Evolutionary conservation across 1,140 invertebrate species (phyloP).

Genomic region (Saxidomus purpurata): DNA sequence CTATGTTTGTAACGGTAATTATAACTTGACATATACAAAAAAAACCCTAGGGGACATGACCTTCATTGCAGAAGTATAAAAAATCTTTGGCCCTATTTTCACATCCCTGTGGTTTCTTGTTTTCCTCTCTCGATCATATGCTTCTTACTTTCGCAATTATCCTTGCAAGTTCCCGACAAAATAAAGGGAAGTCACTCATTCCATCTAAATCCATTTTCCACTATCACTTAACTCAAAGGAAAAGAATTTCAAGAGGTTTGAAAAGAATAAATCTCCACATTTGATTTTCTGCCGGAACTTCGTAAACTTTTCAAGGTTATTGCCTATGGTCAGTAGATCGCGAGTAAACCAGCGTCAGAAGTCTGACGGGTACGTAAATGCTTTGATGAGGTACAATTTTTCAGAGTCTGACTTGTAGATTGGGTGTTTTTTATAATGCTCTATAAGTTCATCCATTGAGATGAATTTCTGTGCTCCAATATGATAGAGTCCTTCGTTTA

Average conservation of each 20-base stretch:
- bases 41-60: too few relatives aligned
- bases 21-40: too few relatives aligned
- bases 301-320: neutral
- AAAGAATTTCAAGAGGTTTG: too few relatives aligned
- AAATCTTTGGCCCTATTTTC: neutral
- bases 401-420: slow-evolving; percentile 92
- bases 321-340: neutral
- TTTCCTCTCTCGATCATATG: neutral
- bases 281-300: too few relatives aligned
- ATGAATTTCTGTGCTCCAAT: slow-evolving; percentile 99
- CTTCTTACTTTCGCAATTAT: neutral
- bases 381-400: slow-evolving; percentile 85
- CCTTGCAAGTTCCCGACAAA: neutral
- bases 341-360: slow-evolving; percentile 68
- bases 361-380: slow-evolving; percentile 80
- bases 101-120: neutral
- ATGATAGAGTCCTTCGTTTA: slow-evolving; percentile 96
- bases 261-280: too few relatives aligned
- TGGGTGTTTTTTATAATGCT: slow-evolving; percentile 99
- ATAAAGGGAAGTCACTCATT: neutral
- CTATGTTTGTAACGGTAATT: too few relatives aligned
- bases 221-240: too few relatives aligned
- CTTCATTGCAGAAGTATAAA: too few relatives aligned
- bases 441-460: slow-evolving; percentile 97
- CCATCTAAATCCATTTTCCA: too few relatives aligned